Percentiles rank a stretch among this genome's conserved stretches.
These are phyloP conservation scores for Bergia puertoricense DNA, from an alignment of 92 coral and sea anemone genomes.

Conservation along the genomic window DNA sequence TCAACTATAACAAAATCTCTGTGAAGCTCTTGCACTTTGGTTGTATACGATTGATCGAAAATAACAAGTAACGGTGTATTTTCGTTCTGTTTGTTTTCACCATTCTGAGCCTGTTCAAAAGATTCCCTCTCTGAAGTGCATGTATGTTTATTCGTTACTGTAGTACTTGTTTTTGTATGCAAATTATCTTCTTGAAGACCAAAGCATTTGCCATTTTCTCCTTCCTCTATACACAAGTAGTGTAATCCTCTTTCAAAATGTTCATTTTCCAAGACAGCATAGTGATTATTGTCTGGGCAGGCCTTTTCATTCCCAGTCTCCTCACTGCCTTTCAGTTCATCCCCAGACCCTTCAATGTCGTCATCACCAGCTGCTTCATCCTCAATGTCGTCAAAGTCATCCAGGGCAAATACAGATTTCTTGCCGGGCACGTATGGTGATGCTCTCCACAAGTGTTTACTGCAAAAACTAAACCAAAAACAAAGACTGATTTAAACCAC, in stretches of 20 bases:
- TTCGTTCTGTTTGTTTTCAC: background rate
- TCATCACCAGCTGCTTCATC: conserved; percentile 68
- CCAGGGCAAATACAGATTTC: conserved; percentile 81
- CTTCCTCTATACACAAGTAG: background rate
- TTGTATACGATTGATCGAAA: background rate
- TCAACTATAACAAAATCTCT: background rate
- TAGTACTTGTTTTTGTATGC: background rate
- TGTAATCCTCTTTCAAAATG: background rate
- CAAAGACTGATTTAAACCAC: background rate
- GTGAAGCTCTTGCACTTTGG: background rate
- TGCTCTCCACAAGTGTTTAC: conserved; percentile 82
- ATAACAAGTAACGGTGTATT: background rate
- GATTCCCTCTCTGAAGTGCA: background rate
- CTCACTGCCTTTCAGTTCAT: conserved; percentile 24
- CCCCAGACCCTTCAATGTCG: conserved; percentile 52
- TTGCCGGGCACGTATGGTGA: conserved; percentile 79
- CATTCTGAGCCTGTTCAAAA: background rate
- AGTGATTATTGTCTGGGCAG: background rate
- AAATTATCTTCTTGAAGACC: background rate
- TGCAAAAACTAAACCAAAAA: conserved; percentile 57
- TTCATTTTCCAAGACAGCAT: background rate
- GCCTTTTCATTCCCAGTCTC: conserved; percentile 11
- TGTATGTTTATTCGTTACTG: background rate
- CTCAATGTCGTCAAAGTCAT: conserved; percentile 55
- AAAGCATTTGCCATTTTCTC: background rate